These are phyloP conservation scores for Heterodera schachtii DNA, from an alignment of 1,140 invertebrate species.

Conservation along the genomic window DNA sequence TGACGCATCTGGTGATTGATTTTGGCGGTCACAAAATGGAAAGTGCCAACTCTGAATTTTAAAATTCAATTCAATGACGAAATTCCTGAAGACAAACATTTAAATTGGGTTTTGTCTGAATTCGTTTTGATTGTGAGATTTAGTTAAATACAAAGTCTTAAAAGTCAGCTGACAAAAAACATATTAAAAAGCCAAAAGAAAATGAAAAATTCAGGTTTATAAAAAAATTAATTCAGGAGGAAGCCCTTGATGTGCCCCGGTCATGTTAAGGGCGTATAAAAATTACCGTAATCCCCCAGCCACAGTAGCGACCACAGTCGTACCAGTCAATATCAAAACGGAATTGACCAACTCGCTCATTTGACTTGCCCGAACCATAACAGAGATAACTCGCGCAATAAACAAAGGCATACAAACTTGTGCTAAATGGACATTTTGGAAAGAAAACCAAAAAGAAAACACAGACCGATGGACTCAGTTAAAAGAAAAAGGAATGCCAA, in stretches of 20 bases:
- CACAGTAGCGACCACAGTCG: constrained; percentile 21
- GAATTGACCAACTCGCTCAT: constrained; percentile 43
- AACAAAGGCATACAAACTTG: constrained; percentile 53
- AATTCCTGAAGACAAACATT: background rate
- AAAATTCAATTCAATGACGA: background rate
- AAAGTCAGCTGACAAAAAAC: no score
- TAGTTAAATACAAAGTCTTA: background rate
- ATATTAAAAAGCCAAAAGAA: no score
- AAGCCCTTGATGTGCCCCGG: no score
- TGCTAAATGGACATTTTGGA: constrained; percentile 31
- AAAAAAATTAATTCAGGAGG: no score
- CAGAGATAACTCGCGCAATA: constrained; percentile 48
- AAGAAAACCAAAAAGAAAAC: constrained; percentile 16
- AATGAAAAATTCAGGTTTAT: no score
- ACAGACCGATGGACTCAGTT: constrained; percentile 36
- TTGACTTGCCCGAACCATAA: constrained; percentile 39
- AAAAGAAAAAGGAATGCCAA: constrained; percentile 38
- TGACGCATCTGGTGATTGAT: constrained; percentile 47
- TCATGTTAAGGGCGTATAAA: background rate
- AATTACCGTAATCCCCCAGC: background rate
- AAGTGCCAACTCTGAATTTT: constrained; percentile 40
- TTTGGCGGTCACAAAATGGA: constrained; percentile 46
- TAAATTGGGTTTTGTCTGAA: background rate
- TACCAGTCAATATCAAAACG: constrained; percentile 38
- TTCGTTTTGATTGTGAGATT: background rate